Evolutionary conservation across 2,113 vertebrate genomes (phyloP), one percentile per base, ranked within the genome.

Genomic region (Azemiops feae): DNA sequence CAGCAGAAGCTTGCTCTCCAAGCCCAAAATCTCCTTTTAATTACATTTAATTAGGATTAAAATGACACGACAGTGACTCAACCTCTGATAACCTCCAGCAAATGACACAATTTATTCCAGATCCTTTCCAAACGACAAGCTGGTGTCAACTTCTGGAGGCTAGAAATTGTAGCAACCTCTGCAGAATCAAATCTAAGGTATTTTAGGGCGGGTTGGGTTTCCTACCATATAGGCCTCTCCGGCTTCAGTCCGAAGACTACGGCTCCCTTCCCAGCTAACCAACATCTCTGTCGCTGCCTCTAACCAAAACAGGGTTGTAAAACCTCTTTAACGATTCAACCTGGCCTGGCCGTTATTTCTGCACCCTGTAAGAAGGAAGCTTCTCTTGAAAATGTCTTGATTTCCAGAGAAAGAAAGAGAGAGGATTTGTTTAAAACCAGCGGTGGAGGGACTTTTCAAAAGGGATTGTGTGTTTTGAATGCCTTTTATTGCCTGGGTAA

Each of bases 401-500:
- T 30, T 64, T 64, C 34, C 43, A 86, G 4, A 86, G 8, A 27
- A 86, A 7, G 69, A 74, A n/a, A n/a, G 64, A 69, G n/a, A n/a
- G n/a, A n/a, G n/a, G n/a, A n/a, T n/a, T n/a, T n/a, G n/a, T n/a
- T n/a, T n/a, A n/a, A n/a, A n/a, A n/a, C n/a, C n/a, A n/a, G n/a
- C n/a, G n/a, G n/a, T n/a, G n/a, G 93, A 95, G 94, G 23, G 22
- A 22, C 64, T 64, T 5, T n/a, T 89, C 34, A 58, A 85, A 89
- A n/a, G 57, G 52, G 18, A 64, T 47, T 39, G 94, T 95, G 94
- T 64, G 47, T 50, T 50, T 93, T 93, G 96, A 95, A 94, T 93
- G 95, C 92, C 88, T 96, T 97, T 97, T 97, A 97, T 95, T 95
- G 96, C 87, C 14, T 93, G 85, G 7, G 94, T 93, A 93, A 86